Evolutionary conservation across 2,888 invertebrate species (phyloP).

Genomic region (Melanostoma scalare): DNA sequence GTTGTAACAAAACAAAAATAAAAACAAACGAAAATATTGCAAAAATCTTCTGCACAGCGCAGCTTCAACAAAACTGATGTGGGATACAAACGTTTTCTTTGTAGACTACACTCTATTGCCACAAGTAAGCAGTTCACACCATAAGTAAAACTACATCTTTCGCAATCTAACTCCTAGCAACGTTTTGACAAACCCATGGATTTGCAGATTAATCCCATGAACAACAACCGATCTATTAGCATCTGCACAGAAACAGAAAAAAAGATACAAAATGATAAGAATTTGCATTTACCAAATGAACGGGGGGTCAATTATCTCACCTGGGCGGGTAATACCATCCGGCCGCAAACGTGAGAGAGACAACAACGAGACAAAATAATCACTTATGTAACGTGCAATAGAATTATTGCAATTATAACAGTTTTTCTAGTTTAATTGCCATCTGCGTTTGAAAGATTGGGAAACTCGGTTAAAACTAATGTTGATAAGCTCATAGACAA

Average conservation of each 20-base stretch:
- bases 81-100: constrained; percentile 31
- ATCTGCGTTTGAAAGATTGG: constrained; percentile 49
- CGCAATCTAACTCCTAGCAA: constrained; percentile 25
- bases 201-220: constrained; percentile 46
- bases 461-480: constrained; percentile 43
- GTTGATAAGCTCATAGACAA: constrained; percentile 41
- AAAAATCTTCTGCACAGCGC: constrained; percentile 13
- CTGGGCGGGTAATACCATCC: constrained; percentile 64
- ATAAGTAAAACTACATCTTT: constrained; percentile 45
- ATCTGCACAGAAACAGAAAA: constrained; percentile 23
- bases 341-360: constrained; percentile 46
- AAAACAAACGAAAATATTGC: neutral
- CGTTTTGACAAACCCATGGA: constrained; percentile 51
- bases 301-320: constrained; percentile 65
- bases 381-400: constrained; percentile 58
- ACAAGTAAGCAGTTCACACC: constrained; percentile 54
- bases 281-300: constrained; percentile 44
- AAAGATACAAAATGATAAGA: constrained; percentile 40
- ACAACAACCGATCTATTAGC: constrained; percentile 56
- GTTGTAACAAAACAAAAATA: no score
- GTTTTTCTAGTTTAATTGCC: constrained; percentile 44
- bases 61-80: constrained; percentile 12
- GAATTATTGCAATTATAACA: constrained; percentile 51
- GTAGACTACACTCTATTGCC: constrained; percentile 29
- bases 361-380: constrained; percentile 32